Evolutionary conservation across 1,140 invertebrate genomes (phyloP), one percentile per base, ranked within the genome.

Genomic region (Vanessa atalanta): DNA sequence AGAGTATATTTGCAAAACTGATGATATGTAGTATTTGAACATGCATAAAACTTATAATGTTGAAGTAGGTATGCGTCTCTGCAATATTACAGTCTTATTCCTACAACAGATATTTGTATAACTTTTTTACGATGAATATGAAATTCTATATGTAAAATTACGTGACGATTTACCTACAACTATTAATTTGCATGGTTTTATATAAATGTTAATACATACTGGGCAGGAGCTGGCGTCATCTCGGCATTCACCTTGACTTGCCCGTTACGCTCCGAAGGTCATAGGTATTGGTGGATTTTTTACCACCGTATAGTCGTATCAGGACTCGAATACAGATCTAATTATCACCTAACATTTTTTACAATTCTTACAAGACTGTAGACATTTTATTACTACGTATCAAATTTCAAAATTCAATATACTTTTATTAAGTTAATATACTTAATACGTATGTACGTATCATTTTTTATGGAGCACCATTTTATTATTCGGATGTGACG

Each of bases 201-300:
- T 9, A 43, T 43, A 15, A 61, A 61, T 57, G 9, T 37, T 70
- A 47, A 65, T 53, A 70, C 37, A 43, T 47, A 16, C 15, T 47
- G 37, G 37, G 37, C 31, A 50, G 53, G 23, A 60, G 64, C 26
- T 55, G 70, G 16, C 66, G 61, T 70, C 63, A 75, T 48, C 66
- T 60, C 20, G 43, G 61, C 70, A 70, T 75, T 81, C 68, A 80
- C 83, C 83, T 83, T 85, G 84, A 80, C 76, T 78, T 72, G 76
- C 57, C 73, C 77, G 82, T 83, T 80, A 83, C 79, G 79, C 78
- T 78, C 68, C 71, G 81, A 82, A 83, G 84, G 81, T 77, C 80
- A 73, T 61, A 63, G 26, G 72, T 68, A 73, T 67, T 72, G 37
- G 43, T 57, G 8, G n/a, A 51, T 72, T 71, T 71, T 65, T 63